Evolutionary conservation across 2,888 invertebrate genomes (phyloP).

Genomic region (Apantesis nais): DNA sequence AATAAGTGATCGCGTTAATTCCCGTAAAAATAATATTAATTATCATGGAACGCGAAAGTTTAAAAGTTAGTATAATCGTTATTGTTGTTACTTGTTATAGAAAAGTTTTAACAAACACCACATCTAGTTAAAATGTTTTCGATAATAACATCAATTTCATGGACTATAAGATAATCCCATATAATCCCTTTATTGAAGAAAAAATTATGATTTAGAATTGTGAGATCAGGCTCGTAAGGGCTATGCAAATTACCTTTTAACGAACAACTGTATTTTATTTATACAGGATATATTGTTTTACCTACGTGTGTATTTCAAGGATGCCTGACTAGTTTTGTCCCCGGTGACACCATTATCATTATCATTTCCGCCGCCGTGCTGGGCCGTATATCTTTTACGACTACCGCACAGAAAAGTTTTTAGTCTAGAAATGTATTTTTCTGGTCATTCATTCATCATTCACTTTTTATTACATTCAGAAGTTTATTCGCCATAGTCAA

Average conservation of each 20-base stretch:
- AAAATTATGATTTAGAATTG: conserved; percentile 9
- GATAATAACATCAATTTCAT: no score
- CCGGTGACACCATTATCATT: not conserved
- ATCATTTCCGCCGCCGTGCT: not conserved
- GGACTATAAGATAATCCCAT: conserved; percentile 35
- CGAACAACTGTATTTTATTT: not conserved
- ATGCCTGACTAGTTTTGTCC: not conserved
- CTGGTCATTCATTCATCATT: not conserved
- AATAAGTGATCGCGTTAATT: no score
- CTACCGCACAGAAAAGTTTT: not conserved
- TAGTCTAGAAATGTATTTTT: not conserved
- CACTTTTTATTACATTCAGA: not conserved
- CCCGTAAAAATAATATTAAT: no score
- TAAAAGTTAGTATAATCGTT: no score
- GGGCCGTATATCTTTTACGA: not conserved
- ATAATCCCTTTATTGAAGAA: conserved; percentile 23
- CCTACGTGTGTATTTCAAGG: not conserved
- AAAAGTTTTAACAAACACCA: no score
- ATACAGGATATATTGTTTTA: not conserved
- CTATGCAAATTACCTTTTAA: not conserved
- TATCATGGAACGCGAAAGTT: no score
- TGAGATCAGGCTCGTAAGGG: not conserved
- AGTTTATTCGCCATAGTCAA: not conserved
- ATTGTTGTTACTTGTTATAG: no score
- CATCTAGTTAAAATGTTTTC: no score